A percentile compares a stretch with the other conserved stretches of the same genome.
These are phyloP conservation scores for Theretra japonica DNA, from an alignment of 2,888 invertebrate genomes.

Conservation along the genomic window DNA sequence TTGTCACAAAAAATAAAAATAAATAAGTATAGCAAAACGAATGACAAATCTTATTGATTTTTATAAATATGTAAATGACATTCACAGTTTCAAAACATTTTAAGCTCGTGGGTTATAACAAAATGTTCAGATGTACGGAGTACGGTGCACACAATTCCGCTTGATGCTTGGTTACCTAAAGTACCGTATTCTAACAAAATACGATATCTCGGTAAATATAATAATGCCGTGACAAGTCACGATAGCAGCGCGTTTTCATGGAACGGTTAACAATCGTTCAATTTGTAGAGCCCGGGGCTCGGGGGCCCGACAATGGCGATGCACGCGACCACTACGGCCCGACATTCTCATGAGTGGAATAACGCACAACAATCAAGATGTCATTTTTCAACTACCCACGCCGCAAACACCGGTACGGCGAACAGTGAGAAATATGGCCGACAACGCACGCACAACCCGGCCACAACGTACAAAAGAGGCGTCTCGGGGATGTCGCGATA, in stretches of 20 bases:
- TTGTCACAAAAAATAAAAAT: background rate
- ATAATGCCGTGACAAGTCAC: constrained; percentile 77
- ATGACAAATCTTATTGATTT: too few relatives aligned
- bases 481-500: constrained; percentile 75
- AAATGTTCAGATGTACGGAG: background rate
- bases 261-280: constrained; percentile 82
- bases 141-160: background rate
- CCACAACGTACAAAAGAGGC: constrained; percentile 73
- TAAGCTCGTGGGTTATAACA: too few relatives aligned
- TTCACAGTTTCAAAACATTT: too few relatives aligned
- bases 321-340: constrained; percentile 74
- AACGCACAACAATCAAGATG: constrained; percentile 85
- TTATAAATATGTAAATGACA: too few relatives aligned
- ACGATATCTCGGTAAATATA: constrained; percentile 68
- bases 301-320: constrained; percentile 70
- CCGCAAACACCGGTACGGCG: constrained; percentile 66
- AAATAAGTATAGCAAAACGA: background rate
- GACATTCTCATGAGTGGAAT: constrained; percentile 83
- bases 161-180: constrained; percentile 42
- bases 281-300: constrained; percentile 77
- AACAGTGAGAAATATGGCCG: constrained; percentile 80
- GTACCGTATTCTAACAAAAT: constrained; percentile 59
- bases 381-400: constrained; percentile 85
- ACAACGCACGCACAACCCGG: constrained; percentile 74
- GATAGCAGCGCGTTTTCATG: constrained; percentile 71